phyloP scores from a whole-genome alignment of 2,797 vertebrate species.

The Heliangelus exortis region DNA sequence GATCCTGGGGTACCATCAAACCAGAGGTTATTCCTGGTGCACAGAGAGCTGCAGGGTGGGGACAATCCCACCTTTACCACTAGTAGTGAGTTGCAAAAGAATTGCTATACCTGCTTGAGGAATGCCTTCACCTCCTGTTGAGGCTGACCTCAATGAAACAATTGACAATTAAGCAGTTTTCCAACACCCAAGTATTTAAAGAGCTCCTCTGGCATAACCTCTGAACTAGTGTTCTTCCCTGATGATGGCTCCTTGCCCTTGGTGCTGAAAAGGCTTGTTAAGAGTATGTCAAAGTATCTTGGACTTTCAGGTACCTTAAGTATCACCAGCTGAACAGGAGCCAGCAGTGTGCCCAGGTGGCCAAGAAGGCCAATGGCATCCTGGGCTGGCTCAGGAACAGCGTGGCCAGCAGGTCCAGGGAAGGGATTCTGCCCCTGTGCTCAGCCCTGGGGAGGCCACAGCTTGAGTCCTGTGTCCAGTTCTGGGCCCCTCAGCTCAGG shows the following conservation, averaged over 20 bases:
- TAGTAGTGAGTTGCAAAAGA: background rate
- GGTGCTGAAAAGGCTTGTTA: background rate
- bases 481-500: too few relatives aligned
- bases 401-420: too few relatives aligned
- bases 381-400: too few relatives aligned
- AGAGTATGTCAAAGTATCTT: background rate
- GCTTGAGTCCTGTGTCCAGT: too few relatives aligned
- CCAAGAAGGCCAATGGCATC: too few relatives aligned
- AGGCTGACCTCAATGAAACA: background rate
- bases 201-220: background rate
- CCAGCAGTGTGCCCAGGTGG: too few relatives aligned
- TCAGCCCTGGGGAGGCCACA: too few relatives aligned
- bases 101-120: accelerated
- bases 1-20: background rate
- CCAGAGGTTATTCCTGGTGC: background rate
- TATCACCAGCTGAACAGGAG: too few relatives aligned
- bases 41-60: background rate
- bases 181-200: background rate
- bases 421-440: too few relatives aligned
- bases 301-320: background rate
- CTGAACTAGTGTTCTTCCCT: background rate
- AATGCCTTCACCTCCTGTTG: background rate
- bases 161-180: background rate
- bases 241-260: background rate
- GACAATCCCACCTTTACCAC: background rate